Conservation (phyloP, 2,797 vertebrate species). For the Champsocephalus esox region DNA sequence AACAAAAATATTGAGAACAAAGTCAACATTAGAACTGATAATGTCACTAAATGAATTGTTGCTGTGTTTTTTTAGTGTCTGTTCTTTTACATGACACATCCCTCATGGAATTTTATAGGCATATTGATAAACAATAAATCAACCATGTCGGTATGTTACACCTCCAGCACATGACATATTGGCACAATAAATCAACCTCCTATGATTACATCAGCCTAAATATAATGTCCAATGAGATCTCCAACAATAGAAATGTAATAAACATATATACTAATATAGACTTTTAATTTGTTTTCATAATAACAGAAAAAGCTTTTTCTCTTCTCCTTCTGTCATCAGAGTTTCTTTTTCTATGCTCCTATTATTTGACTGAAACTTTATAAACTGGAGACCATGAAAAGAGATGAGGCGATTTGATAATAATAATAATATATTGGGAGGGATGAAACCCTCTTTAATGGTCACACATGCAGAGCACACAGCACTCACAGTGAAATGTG, state of each 20-base stretch:
- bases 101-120: not conserved
- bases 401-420: too few species aligned
- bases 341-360: not conserved
- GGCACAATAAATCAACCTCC: not conserved
- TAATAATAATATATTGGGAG: too few species aligned
- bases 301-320: too few species aligned
- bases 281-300: not conserved
- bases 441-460: too few species aligned
- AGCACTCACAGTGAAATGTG: too few species aligned
- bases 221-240: not conserved
- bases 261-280: not conserved
- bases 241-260: not conserved
- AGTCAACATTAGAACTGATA: not conserved
- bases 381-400: too few species aligned
- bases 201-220: not conserved
- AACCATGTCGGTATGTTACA: not conserved
- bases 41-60: not conserved
- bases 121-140: not conserved
- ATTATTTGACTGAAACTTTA: too few species aligned
- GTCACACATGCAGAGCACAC: too few species aligned
- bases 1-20: not conserved
- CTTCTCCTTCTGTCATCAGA: not conserved
- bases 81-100: not conserved
- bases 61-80: not conserved
- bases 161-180: not conserved